phyloP scores from a whole-genome alignment of 2,113 vertebrate genomes.

The Brachyhypopomus gauderio region DNA sequence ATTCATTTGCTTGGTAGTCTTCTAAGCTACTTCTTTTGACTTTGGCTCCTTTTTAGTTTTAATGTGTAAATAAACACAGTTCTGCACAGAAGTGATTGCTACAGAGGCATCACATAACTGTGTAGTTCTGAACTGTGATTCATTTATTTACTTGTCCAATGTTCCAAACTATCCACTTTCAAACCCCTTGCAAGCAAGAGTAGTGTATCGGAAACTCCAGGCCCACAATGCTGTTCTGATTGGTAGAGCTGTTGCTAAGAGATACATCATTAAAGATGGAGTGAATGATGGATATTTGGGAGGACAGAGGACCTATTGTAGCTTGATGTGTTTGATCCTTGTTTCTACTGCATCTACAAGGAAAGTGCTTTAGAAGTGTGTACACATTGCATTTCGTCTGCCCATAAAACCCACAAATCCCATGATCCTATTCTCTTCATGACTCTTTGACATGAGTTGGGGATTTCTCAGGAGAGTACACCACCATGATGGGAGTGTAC shows the following conservation, averaged over 20 bases:
- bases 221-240: background rate
- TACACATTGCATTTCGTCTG: background rate
- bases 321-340: background rate
- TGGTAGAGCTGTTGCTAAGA: background rate
- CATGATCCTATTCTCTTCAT: background rate
- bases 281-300: background rate
- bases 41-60: too few relatives aligned
- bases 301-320: slow-evolving; percentile 11
- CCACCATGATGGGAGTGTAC: background rate
- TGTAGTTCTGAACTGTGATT: background rate
- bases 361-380: background rate
- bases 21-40: too few relatives aligned
- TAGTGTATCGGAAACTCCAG: background rate
- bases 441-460: background rate
- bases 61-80: too few relatives aligned
- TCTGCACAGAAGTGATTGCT: background rate
- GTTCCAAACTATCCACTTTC: background rate
- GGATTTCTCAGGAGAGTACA: background rate
- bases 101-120: background rate
- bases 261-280: background rate
- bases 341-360: background rate
- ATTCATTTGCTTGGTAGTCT: too few relatives aligned
- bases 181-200: background rate
- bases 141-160: background rate
- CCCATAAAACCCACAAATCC: slow-evolving; percentile 7